Conservation (phyloP, 2,797 vertebrate species). For the Melanogrammus aeglefinus region DNA sequence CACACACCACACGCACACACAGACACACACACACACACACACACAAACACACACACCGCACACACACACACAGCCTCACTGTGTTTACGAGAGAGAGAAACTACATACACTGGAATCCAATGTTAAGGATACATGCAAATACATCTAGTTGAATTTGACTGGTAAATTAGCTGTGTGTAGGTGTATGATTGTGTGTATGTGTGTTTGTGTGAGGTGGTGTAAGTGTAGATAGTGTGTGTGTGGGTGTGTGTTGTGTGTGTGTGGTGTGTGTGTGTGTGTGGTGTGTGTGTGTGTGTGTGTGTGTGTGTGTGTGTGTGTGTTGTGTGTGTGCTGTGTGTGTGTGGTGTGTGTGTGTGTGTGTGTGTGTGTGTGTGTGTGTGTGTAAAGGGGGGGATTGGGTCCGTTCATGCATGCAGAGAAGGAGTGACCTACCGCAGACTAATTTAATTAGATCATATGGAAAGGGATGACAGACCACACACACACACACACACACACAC, state of each 20-base stretch:
- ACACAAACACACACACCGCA: conserved; percentile 1
- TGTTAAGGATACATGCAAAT: conserved; percentile 64
- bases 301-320: conserved; percentile 4
- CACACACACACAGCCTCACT: background rate
- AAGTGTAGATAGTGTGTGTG: conserved; percentile 7
- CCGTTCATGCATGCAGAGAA: background rate
- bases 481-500: conserved; percentile 8
- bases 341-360: conserved; percentile 15
- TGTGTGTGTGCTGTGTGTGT: conserved; percentile 2
- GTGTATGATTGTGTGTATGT: conserved; percentile 6
- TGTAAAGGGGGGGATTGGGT: background rate
- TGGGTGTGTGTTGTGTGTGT: conserved; percentile 2
- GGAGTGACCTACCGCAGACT: background rate
- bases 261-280: conserved; percentile 1
- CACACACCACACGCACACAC: background rate
- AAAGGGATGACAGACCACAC: conserved; percentile 5
- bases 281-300: background rate
- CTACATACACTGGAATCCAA: conserved; percentile 40
- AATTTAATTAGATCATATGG: background rate
- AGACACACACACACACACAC: conserved; percentile 1
- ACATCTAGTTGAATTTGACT: conserved; percentile 54
- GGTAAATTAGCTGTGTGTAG: conserved; percentile 56
- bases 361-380: conserved; percentile 14
- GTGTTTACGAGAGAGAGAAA: conserved; percentile 50
- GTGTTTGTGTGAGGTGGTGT: conserved; percentile 5